Conservation (phyloP, 1,140 invertebrate species). For the Mizuhopecten yessoensis region DNA sequence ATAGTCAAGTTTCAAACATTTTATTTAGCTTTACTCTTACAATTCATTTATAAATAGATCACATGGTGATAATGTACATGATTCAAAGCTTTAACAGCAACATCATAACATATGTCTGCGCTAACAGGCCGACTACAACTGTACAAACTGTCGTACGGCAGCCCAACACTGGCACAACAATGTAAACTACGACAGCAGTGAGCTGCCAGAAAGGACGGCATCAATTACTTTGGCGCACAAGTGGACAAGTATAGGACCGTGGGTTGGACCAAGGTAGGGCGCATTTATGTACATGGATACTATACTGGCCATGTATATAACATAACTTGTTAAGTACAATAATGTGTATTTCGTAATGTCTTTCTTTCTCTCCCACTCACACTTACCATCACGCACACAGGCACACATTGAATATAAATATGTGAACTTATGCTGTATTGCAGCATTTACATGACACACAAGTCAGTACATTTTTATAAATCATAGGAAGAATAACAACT, state of each 20-base stretch:
- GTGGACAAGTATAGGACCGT: not conserved
- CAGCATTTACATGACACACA: too few species aligned
- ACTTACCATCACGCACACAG: not conserved
- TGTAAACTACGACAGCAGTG: constrained; percentile 1
- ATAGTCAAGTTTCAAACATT: not conserved
- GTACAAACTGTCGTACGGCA: not conserved
- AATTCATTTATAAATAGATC: constrained; percentile 36
- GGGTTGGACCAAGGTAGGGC: not conserved
- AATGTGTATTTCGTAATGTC: not conserved
- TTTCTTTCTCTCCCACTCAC: not conserved
- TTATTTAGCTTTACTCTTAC: constrained; percentile 26
- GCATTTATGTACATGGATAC: not conserved
- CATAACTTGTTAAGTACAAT: not conserved
- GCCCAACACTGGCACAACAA: not conserved
- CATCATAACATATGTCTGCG: not conserved
- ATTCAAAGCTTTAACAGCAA: constrained; percentile 15
- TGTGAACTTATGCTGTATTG: too few species aligned
- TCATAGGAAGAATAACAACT: too few species aligned
- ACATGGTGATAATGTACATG: constrained; percentile 34
- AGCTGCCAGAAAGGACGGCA: constrained; percentile 36
- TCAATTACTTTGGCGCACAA: not conserved
- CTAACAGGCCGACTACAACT: not conserved
- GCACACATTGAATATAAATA: too few species aligned
- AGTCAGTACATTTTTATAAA: too few species aligned
- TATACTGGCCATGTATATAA: not conserved